Conservation (phyloP, 2,113 vertebrate species). For the Plecotus auritus region DNA sequence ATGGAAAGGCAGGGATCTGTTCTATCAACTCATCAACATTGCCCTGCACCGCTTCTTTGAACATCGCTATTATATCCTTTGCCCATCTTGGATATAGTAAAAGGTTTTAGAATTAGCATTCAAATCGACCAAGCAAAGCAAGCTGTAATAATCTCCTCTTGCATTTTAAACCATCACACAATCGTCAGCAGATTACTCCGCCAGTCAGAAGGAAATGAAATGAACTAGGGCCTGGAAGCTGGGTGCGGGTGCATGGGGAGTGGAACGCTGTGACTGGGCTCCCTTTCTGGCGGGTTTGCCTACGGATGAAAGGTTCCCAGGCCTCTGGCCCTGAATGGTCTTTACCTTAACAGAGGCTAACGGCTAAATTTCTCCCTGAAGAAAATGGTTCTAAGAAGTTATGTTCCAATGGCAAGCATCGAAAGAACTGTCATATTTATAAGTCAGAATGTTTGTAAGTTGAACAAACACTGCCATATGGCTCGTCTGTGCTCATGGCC, state of each 20-base stretch:
- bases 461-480: background rate
- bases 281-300: background rate
- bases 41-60: background rate
- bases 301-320: background rate
- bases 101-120: background rate
- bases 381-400: background rate
- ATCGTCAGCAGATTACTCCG: background rate
- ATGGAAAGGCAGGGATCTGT: background rate
- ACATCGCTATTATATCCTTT: background rate
- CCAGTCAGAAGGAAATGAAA: background rate
- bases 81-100: background rate
- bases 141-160: background rate
- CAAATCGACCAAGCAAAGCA: background rate
- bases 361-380: background rate
- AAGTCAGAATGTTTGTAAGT: background rate
- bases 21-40: background rate
- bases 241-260: background rate
- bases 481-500: background rate
- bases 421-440: background rate
- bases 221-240: background rate
- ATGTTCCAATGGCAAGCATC: background rate
- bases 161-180: background rate
- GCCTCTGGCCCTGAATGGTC: background rate
- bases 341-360: background rate
- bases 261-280: background rate